These are phyloP conservation scores for Lepus timidus DNA, from an alignment of 2,113 vertebrate species.

Conservation along the genomic window DNA sequence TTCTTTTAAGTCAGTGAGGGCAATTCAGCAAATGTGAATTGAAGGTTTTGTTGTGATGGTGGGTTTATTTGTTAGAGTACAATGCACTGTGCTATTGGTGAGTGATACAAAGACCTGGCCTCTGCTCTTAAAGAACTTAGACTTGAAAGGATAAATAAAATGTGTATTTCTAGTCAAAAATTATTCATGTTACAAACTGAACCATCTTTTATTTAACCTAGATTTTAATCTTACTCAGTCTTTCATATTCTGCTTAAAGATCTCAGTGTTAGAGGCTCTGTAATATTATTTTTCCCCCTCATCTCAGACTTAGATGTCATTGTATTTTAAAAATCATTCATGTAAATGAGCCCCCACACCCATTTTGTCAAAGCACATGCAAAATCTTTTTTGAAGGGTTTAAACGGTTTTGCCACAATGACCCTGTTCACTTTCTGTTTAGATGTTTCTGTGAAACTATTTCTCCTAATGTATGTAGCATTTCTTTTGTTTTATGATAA, in stretches of 20 bases:
- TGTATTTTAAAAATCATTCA: background rate
- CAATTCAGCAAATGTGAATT: background rate
- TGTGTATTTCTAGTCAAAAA: background rate
- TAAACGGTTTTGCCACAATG: background rate
- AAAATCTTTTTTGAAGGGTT: background rate
- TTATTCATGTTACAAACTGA: background rate
- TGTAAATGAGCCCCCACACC: background rate
- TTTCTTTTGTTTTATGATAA: background rate
- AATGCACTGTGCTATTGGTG: background rate
- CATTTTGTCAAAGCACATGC: background rate
- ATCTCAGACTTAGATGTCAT: background rate
- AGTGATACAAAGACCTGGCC: background rate
- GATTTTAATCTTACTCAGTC: background rate
- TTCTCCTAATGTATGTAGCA: background rate
- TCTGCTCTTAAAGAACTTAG: too few species aligned
- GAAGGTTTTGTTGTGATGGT: slow-evolving; percentile 2
- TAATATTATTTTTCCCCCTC: background rate
- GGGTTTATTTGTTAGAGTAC: background rate
- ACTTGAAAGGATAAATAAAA: background rate
- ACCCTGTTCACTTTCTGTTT: background rate
- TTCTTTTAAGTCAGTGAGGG: background rate
- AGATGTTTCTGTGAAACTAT: background rate
- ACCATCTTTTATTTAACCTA: background rate
- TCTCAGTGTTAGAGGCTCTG: background rate
- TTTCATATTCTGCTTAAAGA: slow-evolving; percentile 9